Evolutionary conservation across 2,888 invertebrate species (phyloP), one percentile per base, ranked within the genome.

Genomic region (Leptinotarsa rubiginosa): DNA sequence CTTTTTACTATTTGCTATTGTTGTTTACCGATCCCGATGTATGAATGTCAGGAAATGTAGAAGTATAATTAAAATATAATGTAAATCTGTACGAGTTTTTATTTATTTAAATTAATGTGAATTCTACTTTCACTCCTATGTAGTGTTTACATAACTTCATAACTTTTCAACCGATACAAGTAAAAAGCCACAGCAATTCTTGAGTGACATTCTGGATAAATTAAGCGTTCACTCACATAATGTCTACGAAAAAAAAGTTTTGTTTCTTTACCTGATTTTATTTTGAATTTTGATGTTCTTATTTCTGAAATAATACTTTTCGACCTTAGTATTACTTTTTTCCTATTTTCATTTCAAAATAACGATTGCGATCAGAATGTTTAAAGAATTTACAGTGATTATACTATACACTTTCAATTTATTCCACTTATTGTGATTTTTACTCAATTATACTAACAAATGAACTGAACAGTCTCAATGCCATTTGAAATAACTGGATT

Each of bases 391-490:
- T 31, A 12, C n/a, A 18, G 25, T 54, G 20, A 54, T 47, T 22
- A 31, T 31, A 52, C 41, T 64, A 52, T 18, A 41, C 22, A 52
- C 31, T 20, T 62, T 31, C 20, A 52, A 64, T 65, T 65, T 70
- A 65, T 74, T 62, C 66, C 70, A 56, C 67, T 47, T 25, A 66
- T 52, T 70, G 59, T 74, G n/a, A 22, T 59, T 47, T 65, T 59
- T 56, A 56, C 59, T 41, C 22, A 62, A 62, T 73, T 70, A 47
- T 49, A 65, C 67, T 73, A 62, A 67, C 67, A 75, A 68, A 68
- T 68, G 47, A 68, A 22, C 22, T 62, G 25, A 20, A 75, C 66
- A 64, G 49, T 12, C 65, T 75, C 75, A 75, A 70, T 75, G 72
- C 47, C 72, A 70, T 47, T 15, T 69, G 47, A 50, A 71, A 25